These are phyloP conservation scores for Microcebus ravelobensis DNA, from an alignment of 2,113 vertebrate species.

Conservation along the genomic window DNA sequence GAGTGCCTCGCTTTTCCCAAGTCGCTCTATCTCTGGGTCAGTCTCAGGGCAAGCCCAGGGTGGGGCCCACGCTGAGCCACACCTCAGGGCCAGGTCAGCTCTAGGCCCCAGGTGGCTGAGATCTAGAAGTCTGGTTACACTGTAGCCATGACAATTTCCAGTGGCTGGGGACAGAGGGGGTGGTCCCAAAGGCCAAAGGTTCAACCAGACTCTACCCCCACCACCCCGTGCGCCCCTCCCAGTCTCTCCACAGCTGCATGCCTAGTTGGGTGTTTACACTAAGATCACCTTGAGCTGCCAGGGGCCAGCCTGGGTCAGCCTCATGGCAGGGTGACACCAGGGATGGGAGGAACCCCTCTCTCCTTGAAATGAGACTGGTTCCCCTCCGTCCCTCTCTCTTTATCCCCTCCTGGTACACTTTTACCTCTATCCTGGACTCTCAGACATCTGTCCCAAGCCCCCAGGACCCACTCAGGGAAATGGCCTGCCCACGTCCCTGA, in stretches of 20 bases:
- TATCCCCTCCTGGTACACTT: neutral
- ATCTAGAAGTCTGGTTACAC: conserved; percentile 16
- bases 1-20: conserved; percentile 2
- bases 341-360: neutral
- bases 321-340: neutral
- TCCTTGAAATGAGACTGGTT: neutral
- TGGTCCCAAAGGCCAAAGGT: neutral
- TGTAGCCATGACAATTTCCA: neutral
- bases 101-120: neutral
- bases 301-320: neutral
- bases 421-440: neutral
- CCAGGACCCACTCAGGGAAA: neutral
- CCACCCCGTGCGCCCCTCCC: neutral
- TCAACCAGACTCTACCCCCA: neutral
- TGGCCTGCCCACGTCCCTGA: neutral
- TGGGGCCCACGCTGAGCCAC: neutral
- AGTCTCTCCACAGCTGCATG: neutral
- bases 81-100: neutral
- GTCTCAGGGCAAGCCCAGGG: neutral
- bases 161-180: neutral
- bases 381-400: neutral
- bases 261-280: conserved; percentile 39
- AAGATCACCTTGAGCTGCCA: conserved; percentile 26
- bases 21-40: neutral
- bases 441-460: neutral